A percentile compares a stretch with the other conserved stretches of the same genome.
These are phyloP conservation scores for Corythoichthys haematopterus DNA, from an alignment of 2,113 vertebrate species.

Conservation along the genomic window DNA sequence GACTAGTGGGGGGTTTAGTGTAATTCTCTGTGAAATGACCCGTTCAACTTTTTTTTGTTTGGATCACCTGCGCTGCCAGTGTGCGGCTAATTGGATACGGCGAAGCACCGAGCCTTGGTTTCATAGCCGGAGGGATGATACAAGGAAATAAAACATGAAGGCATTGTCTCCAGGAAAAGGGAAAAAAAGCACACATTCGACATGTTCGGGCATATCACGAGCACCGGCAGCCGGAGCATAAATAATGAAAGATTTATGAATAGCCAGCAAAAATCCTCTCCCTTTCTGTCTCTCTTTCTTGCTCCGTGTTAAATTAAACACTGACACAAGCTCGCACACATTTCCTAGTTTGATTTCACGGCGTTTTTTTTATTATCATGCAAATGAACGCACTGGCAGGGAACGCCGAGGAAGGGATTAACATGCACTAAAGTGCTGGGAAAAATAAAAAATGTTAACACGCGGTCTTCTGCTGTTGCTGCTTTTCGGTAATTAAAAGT, in stretches of 20 bases:
- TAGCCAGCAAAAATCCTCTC: constrained; percentile 30
- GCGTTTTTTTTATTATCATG: constrained; percentile 48
- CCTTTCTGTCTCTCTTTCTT: constrained; percentile 3
- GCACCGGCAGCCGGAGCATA: constrained; percentile 21
- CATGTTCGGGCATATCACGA: constrained; percentile 46
- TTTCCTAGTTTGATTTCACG: constrained; percentile 28
- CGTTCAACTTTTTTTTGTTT: constrained; percentile 52
- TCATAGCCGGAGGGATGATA: constrained; percentile 45
- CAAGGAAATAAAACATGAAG: constrained; percentile 57
- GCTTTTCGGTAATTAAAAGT: background rate
- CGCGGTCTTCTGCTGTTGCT: background rate
- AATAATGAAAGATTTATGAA: constrained; percentile 44
- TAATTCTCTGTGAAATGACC: constrained; percentile 58
- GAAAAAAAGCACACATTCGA: constrained; percentile 39
- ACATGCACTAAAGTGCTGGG: constrained; percentile 22
- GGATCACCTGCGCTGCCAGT: constrained; percentile 45
- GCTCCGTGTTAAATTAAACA: constrained; percentile 21
- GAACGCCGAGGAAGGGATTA: constrained; percentile 47
- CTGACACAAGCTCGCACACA: constrained; percentile 16
- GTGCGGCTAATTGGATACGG: constrained; percentile 60
- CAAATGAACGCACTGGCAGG: constrained; percentile 41
- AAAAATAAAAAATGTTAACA: constrained; percentile 7
- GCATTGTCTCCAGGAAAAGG: constrained; percentile 41
- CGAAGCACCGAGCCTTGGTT: constrained; percentile 26
- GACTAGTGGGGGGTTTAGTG: background rate